These are phyloP conservation scores for Pao palembangensis DNA, from an alignment of 2,113 vertebrate species.

Conservation along the genomic window DNA sequence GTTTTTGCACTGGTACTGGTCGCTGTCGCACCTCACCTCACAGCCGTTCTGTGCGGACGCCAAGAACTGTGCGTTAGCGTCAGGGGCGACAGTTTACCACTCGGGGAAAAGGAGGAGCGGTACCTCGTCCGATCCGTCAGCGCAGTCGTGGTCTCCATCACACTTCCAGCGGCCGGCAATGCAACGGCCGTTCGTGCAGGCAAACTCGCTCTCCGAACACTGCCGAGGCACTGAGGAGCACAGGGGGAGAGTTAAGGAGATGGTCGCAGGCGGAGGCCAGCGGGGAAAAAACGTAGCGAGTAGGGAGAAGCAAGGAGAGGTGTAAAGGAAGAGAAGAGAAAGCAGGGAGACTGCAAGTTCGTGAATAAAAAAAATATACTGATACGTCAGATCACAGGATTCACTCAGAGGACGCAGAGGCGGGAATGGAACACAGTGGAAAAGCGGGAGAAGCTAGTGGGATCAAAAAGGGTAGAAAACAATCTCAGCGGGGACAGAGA, in stretches of 20 bases:
- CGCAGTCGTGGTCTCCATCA: conserved; percentile 93
- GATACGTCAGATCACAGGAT: conserved; percentile 18
- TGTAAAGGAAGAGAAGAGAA: conserved; percentile 27
- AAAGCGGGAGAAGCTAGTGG: conserved; percentile 25
- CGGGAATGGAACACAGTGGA: conserved; percentile 37
- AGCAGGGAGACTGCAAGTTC: conserved; percentile 29
- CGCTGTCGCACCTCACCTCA: conserved; percentile 87
- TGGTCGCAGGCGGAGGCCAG: background rate
- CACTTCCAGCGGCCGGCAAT: conserved; percentile 97
- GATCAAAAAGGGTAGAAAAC: conserved; percentile 23
- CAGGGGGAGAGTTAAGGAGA: conserved; percentile 21
- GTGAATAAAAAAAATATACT: background rate
- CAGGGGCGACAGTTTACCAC: background rate
- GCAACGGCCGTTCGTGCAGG: conserved; percentile 93
- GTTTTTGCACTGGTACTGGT: conserved; percentile 95
- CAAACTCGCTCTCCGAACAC: conserved; percentile 95
- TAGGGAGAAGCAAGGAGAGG: conserved; percentile 18
- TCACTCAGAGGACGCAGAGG: conserved; percentile 3
- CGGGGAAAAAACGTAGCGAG: background rate
- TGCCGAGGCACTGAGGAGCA: conserved; percentile 81
- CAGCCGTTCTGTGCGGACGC: conserved; percentile 83
- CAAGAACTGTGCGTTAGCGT: background rate
- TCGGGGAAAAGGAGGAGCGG: background rate
- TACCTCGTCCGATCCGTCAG: conserved; percentile 93
- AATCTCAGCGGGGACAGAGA: conserved; percentile 13